phyloP scores from a whole-genome alignment of 2,113 vertebrate genomes.

The Notechis scutatus region DNA sequence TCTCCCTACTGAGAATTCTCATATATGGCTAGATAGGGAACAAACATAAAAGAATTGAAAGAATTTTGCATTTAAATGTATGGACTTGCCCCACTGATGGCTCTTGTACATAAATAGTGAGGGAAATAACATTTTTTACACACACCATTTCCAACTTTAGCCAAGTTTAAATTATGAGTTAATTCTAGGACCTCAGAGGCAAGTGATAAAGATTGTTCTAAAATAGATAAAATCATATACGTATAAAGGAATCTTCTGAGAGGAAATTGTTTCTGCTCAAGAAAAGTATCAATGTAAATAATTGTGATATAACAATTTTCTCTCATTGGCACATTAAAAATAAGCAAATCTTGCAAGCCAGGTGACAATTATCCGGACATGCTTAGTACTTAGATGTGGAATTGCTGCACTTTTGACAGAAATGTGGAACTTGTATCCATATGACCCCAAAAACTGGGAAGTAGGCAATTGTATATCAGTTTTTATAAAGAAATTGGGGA shows the following conservation, averaged over 20 bases:
- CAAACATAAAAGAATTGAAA: background rate
- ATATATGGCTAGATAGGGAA: background rate
- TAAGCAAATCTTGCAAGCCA: background rate
- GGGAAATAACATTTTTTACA: background rate
- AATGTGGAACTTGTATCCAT: background rate
- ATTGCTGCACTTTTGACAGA: background rate
- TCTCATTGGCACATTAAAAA: background rate
- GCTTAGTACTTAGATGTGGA: background rate
- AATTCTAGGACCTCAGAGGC: background rate
- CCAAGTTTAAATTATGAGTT: background rate
- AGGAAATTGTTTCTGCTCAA: background rate
- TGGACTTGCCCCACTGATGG: accelerated
- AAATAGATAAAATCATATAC: background rate
- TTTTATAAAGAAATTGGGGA: background rate
- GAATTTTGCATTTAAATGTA: background rate
- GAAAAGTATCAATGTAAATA: background rate
- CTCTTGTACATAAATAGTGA: background rate
- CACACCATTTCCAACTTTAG: background rate
- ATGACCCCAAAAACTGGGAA: background rate
- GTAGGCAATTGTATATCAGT: background rate
- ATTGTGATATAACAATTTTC: background rate
- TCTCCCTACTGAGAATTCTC: conserved; percentile 26
- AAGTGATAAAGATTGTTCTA: background rate
- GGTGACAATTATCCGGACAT: background rate
- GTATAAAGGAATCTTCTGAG: background rate